These are phyloP conservation scores for Stigmatopora argus DNA, from an alignment of 2,113 vertebrate genomes.

Conservation along the genomic window DNA sequence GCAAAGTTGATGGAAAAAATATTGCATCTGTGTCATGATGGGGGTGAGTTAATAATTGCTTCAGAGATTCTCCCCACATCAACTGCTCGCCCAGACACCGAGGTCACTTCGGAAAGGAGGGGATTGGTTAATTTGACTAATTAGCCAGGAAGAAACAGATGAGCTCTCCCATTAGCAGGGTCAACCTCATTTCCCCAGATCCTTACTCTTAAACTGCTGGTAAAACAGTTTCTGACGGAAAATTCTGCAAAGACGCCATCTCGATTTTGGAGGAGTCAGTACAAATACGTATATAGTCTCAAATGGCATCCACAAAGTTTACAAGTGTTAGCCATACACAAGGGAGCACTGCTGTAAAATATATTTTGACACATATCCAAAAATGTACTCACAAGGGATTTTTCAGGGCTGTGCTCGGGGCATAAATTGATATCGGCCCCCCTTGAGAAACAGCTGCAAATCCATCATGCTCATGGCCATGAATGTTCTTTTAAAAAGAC, in stretches of 20 bases:
- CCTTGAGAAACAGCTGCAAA: slow-evolving; percentile 27
- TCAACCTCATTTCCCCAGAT: slow-evolving; percentile 51
- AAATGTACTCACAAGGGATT: slow-evolving; percentile 27
- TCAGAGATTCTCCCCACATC: slow-evolving; percentile 37
- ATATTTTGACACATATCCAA: slow-evolving; percentile 24
- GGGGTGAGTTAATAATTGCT: slow-evolving; percentile 37
- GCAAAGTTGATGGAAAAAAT: slow-evolving; percentile 38
- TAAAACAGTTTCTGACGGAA: slow-evolving; percentile 40
- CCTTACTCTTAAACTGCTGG: slow-evolving; percentile 44
- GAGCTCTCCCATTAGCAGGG: slow-evolving; percentile 67
- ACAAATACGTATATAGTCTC: slow-evolving; percentile 26
- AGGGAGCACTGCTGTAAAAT: slow-evolving; percentile 15
- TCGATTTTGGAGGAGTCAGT: slow-evolving; percentile 23
- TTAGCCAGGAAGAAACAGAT: slow-evolving; percentile 65
- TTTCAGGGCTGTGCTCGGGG: slow-evolving; percentile 23
- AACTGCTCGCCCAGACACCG: slow-evolving; percentile 45
- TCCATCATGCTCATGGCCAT: slow-evolving; percentile 45
- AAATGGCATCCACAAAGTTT: not conserved
- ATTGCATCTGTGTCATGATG: slow-evolving; percentile 29
- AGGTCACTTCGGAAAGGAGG: slow-evolving; percentile 59
- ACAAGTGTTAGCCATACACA: slow-evolving; percentile 16
- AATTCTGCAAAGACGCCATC: slow-evolving; percentile 27
- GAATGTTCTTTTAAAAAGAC: slow-evolving; percentile 45
- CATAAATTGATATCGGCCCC: slow-evolving; percentile 15
- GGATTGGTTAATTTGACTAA: slow-evolving; percentile 68